Base-by-base conservation (phyloP, 2,888 invertebrate species). In the Zhuqinia jingwanae region DNA sequence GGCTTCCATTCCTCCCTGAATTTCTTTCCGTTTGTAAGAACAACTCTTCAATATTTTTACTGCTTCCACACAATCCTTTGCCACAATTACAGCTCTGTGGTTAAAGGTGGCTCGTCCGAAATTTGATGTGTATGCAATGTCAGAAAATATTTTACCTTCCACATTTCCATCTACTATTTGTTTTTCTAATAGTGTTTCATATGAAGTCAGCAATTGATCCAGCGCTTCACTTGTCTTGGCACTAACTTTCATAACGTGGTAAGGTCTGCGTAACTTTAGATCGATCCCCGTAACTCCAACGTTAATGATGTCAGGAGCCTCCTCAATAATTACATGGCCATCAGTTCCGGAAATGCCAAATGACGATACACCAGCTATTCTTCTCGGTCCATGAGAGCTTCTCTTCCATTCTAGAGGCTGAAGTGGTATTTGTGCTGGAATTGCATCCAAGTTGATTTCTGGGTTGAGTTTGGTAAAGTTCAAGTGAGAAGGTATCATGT, bases 331-430 rank as follows among this genome's bases (percentile, higher is more conserved):
- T 10, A 47, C 84, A 36, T 88, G 88, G 10, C 78, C 88, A 63
- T 88, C 85, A 13, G 87, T 87, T 8, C 88, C 88, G n/a, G 81
- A 87, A 17, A 88, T 87, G 10, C 88, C 87, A 68, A 87, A 88
- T 2, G 88, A 88, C 13, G 77, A 77, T 1, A 88, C 85, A 0
- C 85, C 87, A 10, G 87, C 88, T 17, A 87, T 30, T 53, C 87
- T 13, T 5, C 73, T 58, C 30, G 13, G 1, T 22, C 82, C 73
- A 0, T 25, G n/a, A 20, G 56, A 56, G 20, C 10, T n/a, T 17
- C 68, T 47, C 30, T 76, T 56, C 87, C 87, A 87, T 1, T 42
- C 53, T 5, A 78, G n/a, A 2, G 82, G 45, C 11, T 25, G 20
- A 11, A 60, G 27, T 17, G 89, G 89, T 8, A 88, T 87, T 42